Evolutionary conservation across 2,888 invertebrate genomes (phyloP), one percentile per base, ranked within the genome.

Genomic region (Tipula lateralis): DNA sequence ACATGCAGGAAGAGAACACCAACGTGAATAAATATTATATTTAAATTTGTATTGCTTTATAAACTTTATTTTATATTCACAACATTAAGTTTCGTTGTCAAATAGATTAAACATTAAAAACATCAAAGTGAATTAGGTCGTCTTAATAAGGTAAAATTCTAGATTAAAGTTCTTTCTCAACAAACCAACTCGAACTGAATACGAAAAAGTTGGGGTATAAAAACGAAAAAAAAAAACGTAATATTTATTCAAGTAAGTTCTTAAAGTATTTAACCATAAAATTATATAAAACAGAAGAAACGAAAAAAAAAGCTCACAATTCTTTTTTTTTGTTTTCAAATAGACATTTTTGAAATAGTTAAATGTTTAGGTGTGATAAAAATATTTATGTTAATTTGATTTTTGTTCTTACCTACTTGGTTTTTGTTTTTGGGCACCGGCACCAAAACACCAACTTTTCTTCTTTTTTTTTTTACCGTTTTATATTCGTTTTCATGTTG

Each of bases 291-390:
- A 36, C 36, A 12, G 5, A 36, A 36, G 1, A 36, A 12, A 36
- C 12, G 12, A 44, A 44, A n/a, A 13, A 44, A n/a, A 44, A 44
- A 44, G 44, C 44, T 44, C 44, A 19, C 44, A n/a, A 50, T 7
- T 44, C 7, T 66, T 24, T n/a, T n/a, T n/a, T n/a, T n/a, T n/a
- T n/a, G n/a, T n/a, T 24, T 66, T 44, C n/a, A 1, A 44, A 44
- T 44, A n/a, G 44, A 44, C 44, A 44, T 44, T 44, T 44, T 44
- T n/a, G 4, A 66, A 66, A 66, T 66, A 66, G 66, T 66, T 66
- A 66, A 66, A 66, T 66, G 66, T 66, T 66, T 66, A 66, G 66
- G 66, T 66, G 66, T 66, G 66, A 66, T 66, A 66, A 66, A 66
- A 66, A 24, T 66, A 66, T 66, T 66, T 66, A 66, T 66, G 66